A percentile compares a stretch with the other conserved stretches of the same genome.
Conservation (phyloP, 2,113 vertebrate genomes). For the Ammospiza caudacuta region DNA sequence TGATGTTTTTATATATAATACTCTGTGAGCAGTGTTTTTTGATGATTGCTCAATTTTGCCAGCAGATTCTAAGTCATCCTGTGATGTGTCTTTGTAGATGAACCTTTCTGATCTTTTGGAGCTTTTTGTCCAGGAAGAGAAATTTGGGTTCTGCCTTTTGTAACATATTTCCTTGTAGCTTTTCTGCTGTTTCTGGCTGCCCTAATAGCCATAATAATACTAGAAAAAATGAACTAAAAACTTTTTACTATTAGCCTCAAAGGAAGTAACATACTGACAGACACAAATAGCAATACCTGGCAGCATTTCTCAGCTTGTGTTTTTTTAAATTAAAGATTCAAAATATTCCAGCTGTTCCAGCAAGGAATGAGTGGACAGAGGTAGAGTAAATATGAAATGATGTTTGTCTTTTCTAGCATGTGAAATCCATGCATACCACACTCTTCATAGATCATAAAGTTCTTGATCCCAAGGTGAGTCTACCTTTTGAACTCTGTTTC, state of each 20-base stretch:
- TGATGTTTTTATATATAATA: background rate
- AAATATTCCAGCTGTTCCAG: background rate
- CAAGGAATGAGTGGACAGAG: background rate
- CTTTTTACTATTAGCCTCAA: background rate
- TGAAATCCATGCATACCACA: background rate
- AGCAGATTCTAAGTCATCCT: background rate
- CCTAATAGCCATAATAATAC: background rate
- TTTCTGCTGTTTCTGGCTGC: background rate
- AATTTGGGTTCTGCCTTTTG: background rate
- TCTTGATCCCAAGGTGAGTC: background rate
- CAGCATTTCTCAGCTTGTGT: background rate
- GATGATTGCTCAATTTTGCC: background rate
- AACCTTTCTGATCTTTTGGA: background rate
- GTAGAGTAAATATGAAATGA: background rate
- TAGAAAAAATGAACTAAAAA: background rate
- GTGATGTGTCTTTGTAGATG: background rate
- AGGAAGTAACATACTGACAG: background rate
- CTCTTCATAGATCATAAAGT: background rate
- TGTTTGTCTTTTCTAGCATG: background rate
- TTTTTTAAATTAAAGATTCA: background rate
- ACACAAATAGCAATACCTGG: background rate
- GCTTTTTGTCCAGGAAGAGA: background rate
- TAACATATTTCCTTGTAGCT: background rate
- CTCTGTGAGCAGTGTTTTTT: background rate
- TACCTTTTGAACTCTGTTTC: slow-evolving; percentile 24